Percentiles rank a stretch among this genome's conserved stretches.
phyloP scores from a whole-genome alignment of 2,888 invertebrate genomes.

The Drosophila nr. perissopoda region DNA sequence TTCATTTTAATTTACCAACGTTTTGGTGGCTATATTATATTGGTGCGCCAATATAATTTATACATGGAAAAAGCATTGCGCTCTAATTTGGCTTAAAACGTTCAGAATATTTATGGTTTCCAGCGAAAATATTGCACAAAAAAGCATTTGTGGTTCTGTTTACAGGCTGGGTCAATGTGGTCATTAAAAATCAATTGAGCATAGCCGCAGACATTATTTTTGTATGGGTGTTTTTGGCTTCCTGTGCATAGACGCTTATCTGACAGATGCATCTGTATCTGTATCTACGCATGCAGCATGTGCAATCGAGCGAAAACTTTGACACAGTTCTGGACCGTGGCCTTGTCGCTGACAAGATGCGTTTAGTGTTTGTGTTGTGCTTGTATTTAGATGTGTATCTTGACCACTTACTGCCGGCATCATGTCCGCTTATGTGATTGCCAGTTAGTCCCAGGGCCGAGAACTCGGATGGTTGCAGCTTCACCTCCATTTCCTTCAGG shows the following conservation, averaged over 20 bases:
- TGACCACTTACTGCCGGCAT: slow-evolving; percentile 83
- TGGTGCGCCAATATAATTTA: slow-evolving; percentile 44
- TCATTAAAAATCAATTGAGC: slow-evolving; percentile 77
- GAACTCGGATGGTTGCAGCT: slow-evolving; percentile 88
- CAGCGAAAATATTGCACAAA: slow-evolving; percentile 38
- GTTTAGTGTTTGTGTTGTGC: slow-evolving; percentile 5
- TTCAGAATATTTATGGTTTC: slow-evolving; percentile 67
- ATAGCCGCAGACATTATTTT: slow-evolving; percentile 38
- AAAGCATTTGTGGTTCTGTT: slow-evolving; percentile 36
- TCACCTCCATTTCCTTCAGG: slow-evolving; percentile 92
- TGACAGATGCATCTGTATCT: slow-evolving; percentile 41
- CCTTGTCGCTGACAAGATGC: slow-evolving; percentile 38
- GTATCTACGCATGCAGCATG: slow-evolving; percentile 34
- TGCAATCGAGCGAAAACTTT: slow-evolving; percentile 58
- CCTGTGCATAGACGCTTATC: slow-evolving; percentile 34
- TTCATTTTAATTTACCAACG: slow-evolving; percentile 62
- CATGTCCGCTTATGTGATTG: slow-evolving; percentile 83
- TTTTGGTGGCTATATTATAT: slow-evolving; percentile 51
- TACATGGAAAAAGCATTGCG: slow-evolving; percentile 54
- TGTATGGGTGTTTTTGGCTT: slow-evolving; percentile 7
- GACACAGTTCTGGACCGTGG: slow-evolving; percentile 42
- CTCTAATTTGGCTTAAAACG: slow-evolving; percentile 69
- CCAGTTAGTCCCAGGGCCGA: slow-evolving; percentile 85
- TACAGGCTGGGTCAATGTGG: slow-evolving; percentile 64
- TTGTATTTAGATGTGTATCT: slow-evolving; percentile 32